Base-by-base conservation (phyloP, 2,797 vertebrate genomes). In the Coluber constrictor region DNA sequence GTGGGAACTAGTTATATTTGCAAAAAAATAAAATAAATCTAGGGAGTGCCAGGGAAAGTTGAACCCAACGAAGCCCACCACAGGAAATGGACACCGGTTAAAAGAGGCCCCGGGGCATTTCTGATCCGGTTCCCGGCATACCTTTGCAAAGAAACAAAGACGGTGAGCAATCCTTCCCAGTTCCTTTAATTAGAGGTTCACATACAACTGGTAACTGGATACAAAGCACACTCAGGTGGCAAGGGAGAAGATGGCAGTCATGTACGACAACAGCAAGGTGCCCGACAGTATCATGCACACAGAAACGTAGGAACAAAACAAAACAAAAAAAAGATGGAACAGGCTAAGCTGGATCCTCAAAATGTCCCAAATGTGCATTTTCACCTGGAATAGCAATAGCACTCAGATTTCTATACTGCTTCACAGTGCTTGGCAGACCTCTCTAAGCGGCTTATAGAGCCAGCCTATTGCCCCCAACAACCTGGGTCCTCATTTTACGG, bases 161-260 rank as follows among this genome's bases (percentile, higher is more conserved):
- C 95, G 92, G 93, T 95, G 97, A 97, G 12, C 97, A 96, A 96
- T 96, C 98, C 98, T 98, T 98, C 98, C 98, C 97, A 96, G 97
- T 98, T 97, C 97, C 98, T 93, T 98, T 98, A 98, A 98, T 98
- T 95, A 96, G 98, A 97, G 97, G 86, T 89, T 97, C 97, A 98
- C 98, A 98, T 98, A 98, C 98, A 97, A 97, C 66, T 95, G 97
- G 97, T 97, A 97, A 91, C 97, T 96, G 97, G 97, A 97, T 97
- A 97, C 96, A 96, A 98, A 98, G 97, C 98, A 98, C 97, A 98
- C 97, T 96, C 97, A 97, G 98, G 97, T 97, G 89, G 97, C 94
- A 91, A 94, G 56, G 96, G 87, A 94, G 66, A 97, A 94, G 96
- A 91, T 56, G 92, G 5, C 93, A 91, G 94, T 96, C 96, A 97